Evolutionary conservation across 2,113 vertebrate genomes (phyloP), one percentile per base, ranked within the genome.

Genomic region (Hemichromis elongatus): DNA sequence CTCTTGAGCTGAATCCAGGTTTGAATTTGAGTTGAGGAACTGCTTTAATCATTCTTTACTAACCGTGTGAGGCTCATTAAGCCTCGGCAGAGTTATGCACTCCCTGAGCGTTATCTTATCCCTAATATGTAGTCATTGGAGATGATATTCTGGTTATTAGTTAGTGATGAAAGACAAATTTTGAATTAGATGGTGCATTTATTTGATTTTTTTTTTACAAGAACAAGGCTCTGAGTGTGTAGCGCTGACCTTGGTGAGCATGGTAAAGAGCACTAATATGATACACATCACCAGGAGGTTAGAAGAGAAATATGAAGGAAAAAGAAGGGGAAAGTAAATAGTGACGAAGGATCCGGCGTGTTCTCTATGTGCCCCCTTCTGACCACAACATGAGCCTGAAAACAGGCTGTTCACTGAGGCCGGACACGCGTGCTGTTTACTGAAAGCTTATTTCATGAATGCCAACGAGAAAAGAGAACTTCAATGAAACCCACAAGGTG

Each of bases 71-170:
- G 66, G 66, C 24, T 26, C 10, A 70, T 45, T 70, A 26, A 70
- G 21, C 21, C 37, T 47, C 45, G 66, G 14, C 37, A 45, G 13
- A 26, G 40, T 40, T 26, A 70, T 70, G 21, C 13, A 18, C 21
- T 45, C 40, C 21, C 21, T 45, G 66, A 70, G 24, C 45, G 40
- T 16, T 26, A 45, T 45, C 66, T 18, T 70, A 45, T 9, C 40
- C 21, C 13, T 45, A 14, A 70, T 37, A 83, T 89, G 79, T 82
- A 28, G 86, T 89, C 80, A 54, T 33, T 40, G 7, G 57, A 77
- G 26, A 83, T 47, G 6, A 86, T 82, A 19, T 81, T 70, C 56
- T 84, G 35, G 77, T 93, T 89, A 96, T 95, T 90, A 94, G 84
- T 19, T 35, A 21, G 88, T 28, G 92, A 85, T 89, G 93, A 95